Evolutionary conservation across 2,113 vertebrate species (phyloP), one percentile per base, ranked within the genome.

Genomic region (Octodon degus): DNA sequence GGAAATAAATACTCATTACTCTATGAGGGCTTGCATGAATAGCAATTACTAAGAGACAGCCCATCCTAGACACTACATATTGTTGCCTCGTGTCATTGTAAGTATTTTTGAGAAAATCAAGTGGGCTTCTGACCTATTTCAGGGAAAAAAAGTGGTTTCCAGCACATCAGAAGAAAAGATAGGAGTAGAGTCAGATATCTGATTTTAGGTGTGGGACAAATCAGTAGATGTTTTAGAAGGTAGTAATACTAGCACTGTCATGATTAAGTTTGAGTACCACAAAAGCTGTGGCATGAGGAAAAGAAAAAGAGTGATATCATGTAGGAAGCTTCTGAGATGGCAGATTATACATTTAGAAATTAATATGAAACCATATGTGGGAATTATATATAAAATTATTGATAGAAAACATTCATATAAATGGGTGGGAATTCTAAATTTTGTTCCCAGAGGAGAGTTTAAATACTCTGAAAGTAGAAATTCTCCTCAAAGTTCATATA

Each of bases 211-310:
- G 22, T 37, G n/a, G 91, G 72, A 89, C 60, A 43, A 43, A 72
- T 37, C 50, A 96, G 47, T 4, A 82, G 82, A 58, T 40, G 30
- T 88, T 92, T 90, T 47, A 94, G 86, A 84, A 88, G 76, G 25
- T 0, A 79, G 67, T 43, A 7, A 60, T 86, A 14, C 11, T 92
- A 85, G 63, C 30, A 47, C 40, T 16, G 27, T 17, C 13, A 34
- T 14, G 19, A 86, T 76, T 1, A 89, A 77, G n/a, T 58, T 2
- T 58, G 25, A 92, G 68, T n/a, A 37, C 43, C 81, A 62, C 25
- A 63, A 89, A 70, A 83, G 74, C 62, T 55, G 79, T 84, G 25
- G 34, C 58, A 62, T 2, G 12, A 82, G 93, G 74, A 62, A 90
- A 30, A 34, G 24, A 91, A 87, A 58, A 47, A 67, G 4, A 83